phyloP scores from a whole-genome alignment of 2,888 invertebrate species.

The Cacoxenus indagator region DNA sequence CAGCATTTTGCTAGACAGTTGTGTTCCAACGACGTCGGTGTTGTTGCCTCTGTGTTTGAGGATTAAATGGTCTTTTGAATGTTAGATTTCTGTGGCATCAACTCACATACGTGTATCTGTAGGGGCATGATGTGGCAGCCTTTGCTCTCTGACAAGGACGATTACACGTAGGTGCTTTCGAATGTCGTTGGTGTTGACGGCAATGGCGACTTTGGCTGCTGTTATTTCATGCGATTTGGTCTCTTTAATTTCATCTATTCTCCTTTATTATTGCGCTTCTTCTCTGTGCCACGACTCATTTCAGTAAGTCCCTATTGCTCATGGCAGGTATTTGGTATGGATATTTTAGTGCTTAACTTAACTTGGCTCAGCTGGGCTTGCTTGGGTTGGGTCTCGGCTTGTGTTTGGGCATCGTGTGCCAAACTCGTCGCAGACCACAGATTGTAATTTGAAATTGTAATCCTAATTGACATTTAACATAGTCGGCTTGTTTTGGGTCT shows the following conservation, averaged over 20 bases:
- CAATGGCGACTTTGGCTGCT: neutral
- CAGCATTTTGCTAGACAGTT: neutral
- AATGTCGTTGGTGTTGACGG: neutral
- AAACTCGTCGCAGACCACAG: slow-evolving; percentile 3
- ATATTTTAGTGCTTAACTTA: neutral
- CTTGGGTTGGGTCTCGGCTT: too few relatives aligned
- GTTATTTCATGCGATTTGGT: neutral
- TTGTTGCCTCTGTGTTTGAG: slow-evolving; percentile 2
- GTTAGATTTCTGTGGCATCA: slow-evolving; percentile 15
- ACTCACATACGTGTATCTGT: neutral
- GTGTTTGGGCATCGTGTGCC: too few relatives aligned
- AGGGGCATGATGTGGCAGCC: neutral
- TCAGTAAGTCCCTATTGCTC: neutral
- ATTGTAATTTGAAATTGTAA: slow-evolving; percentile 15
- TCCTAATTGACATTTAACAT: slow-evolving; percentile 21
- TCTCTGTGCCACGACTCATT: neutral
- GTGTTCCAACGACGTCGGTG: neutral
- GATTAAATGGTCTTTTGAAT: slow-evolving; percentile 22
- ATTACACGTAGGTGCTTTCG: neutral
- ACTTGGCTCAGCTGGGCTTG: neutral
- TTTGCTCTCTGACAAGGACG: neutral
- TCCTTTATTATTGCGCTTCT: neutral
- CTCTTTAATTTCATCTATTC: slow-evolving; percentile 1
- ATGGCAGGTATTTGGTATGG: neutral
- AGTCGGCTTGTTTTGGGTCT: neutral